phyloP scores from a whole-genome alignment of 1,140 invertebrate species.

The Lordiphosa mommai region DNA sequence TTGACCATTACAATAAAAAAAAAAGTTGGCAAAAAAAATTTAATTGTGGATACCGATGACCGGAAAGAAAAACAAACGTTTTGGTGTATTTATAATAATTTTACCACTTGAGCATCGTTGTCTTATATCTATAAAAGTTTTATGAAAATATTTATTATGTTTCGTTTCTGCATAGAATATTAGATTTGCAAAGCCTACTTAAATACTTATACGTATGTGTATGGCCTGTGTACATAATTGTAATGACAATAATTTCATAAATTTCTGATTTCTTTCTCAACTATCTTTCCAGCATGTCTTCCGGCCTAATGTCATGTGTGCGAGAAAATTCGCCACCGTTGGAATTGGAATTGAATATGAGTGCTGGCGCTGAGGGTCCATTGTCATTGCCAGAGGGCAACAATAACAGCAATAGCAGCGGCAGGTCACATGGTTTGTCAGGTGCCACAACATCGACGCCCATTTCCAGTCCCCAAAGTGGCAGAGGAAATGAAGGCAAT shows the following conservation, averaged over 20 bases:
- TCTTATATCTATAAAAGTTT: too few species aligned
- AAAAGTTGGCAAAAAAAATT: too few species aligned
- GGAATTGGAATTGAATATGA: slow-evolving; percentile 66
- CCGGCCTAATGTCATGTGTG: slow-evolving; percentile 81
- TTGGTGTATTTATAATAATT: too few species aligned
- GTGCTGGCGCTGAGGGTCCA: slow-evolving; percentile 41
- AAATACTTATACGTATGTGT: not conserved
- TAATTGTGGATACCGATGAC: too few species aligned
- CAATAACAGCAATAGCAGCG: slow-evolving; percentile 1
- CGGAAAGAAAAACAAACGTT: too few species aligned
- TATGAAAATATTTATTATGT: too few species aligned
- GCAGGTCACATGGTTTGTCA: slow-evolving; percentile 32
- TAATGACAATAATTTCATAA: slow-evolving; percentile 25
- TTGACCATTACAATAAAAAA: too few species aligned
- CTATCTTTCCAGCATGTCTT: slow-evolving; percentile 68
- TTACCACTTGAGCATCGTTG: too few species aligned
- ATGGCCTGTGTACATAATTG: slow-evolving; percentile 7
- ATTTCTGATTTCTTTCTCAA: slow-evolving; percentile 8
- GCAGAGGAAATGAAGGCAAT: slow-evolving; percentile 32
- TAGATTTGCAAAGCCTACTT: not conserved
- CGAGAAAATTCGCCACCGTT: slow-evolving; percentile 81
- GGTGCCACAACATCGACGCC: slow-evolving; percentile 56
- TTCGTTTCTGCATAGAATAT: too few species aligned
- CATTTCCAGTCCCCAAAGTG: slow-evolving; percentile 39
- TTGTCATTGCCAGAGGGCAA: slow-evolving; percentile 60